Percentiles rank a stretch among this genome's conserved stretches.
Conservation (phyloP, 2,888 invertebrate genomes). For the Dryomyza anilis region DNA sequence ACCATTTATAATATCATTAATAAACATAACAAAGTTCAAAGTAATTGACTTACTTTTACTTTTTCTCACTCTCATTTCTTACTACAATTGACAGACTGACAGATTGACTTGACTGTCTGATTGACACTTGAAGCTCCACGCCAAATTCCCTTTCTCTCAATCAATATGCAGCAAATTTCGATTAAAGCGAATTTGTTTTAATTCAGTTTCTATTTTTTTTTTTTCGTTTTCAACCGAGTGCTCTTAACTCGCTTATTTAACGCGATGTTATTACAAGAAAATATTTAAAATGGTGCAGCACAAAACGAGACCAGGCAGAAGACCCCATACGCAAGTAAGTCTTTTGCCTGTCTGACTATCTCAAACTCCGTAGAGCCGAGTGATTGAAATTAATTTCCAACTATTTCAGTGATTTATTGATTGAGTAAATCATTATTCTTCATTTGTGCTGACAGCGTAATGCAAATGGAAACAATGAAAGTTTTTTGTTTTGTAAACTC, state of each 20-base stretch:
- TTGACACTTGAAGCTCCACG: not conserved
- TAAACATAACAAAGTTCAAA: not conserved
- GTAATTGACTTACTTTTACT: constrained; percentile 11
- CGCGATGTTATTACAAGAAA: not conserved
- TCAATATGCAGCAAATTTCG: not conserved
- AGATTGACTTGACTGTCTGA: not conserved
- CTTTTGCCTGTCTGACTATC: not conserved
- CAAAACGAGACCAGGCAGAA: not conserved
- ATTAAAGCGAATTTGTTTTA: not conserved
- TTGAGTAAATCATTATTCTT: constrained; percentile 42
- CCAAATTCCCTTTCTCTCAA: constrained; percentile 9
- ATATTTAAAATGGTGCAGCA: not conserved
- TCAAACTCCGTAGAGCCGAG: not conserved
- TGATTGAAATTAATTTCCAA: constrained; percentile 40
- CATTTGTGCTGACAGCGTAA: constrained; percentile 41
- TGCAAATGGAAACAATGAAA: too few species aligned
- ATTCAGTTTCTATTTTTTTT: not conserved
- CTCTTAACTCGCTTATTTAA: too few species aligned
- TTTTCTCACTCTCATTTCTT: too few species aligned
- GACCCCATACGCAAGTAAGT: not conserved
- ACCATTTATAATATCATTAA: too few species aligned
- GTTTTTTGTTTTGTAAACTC: too few species aligned
- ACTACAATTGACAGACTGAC: not conserved
- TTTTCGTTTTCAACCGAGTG: not conserved
- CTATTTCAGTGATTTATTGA: constrained; percentile 42